A percentile compares a stretch with the other conserved stretches of the same genome.
Evolutionary conservation across 2,888 invertebrate species (phyloP).

Genomic region (Ryuthela nishihirai): DNA sequence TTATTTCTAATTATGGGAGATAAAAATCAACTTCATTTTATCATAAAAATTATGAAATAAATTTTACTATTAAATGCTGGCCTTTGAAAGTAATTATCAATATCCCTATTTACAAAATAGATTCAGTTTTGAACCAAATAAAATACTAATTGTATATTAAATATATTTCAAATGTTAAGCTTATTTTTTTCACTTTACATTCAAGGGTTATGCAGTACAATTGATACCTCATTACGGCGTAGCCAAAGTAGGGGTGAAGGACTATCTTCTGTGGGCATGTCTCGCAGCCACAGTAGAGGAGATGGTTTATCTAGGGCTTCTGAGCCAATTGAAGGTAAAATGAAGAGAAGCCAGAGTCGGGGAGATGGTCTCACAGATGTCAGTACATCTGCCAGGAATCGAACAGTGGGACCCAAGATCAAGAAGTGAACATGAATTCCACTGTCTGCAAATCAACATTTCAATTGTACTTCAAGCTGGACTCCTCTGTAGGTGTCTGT

Average conservation of each 20-base stretch:
- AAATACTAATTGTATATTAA: too few relatives aligned
- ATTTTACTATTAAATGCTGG: too few relatives aligned
- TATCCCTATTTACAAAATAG: too few relatives aligned
- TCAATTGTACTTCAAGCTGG: too few relatives aligned
- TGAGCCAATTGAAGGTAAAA: not conserved
- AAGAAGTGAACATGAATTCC: not conserved
- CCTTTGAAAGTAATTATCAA: too few relatives aligned
- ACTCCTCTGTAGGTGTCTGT: too few relatives aligned
- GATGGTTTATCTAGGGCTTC: not conserved
- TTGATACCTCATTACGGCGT: not conserved
- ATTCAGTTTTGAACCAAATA: too few relatives aligned
- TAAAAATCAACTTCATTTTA: too few relatives aligned
- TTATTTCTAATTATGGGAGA: too few relatives aligned
- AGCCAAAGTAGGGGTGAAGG: slow-evolving; percentile 2
- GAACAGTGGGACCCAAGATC: not conserved
- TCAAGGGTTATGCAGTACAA: not conserved
- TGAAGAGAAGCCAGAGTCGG: not conserved
- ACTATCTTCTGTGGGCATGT: not conserved
- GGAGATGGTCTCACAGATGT: not conserved
- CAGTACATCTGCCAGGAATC: not conserved
- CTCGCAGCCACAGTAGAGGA: not conserved
- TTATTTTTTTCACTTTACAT: not conserved
- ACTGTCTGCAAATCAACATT: too few relatives aligned
- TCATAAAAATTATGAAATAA: too few relatives aligned
- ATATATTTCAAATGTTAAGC: too few relatives aligned